Percentiles rank a stretch among this genome's conserved stretches.
Evolutionary conservation across 2,888 invertebrate species (phyloP).

Genomic region (Ischnura elegans): DNA sequence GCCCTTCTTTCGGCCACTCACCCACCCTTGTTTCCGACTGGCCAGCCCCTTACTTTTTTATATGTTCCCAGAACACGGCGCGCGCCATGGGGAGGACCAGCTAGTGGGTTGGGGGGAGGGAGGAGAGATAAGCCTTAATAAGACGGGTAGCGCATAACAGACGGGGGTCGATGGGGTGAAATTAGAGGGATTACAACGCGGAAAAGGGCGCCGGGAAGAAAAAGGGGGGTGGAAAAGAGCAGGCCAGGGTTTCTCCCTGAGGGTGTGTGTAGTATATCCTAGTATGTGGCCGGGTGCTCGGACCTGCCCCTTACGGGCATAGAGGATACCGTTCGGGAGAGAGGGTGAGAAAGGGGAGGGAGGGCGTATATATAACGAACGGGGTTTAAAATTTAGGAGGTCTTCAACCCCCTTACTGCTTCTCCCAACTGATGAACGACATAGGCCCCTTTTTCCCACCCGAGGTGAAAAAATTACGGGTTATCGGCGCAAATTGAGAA

Average conservation of each 20-base stretch:
- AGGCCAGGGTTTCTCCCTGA: background rate
- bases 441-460: background rate
- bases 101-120: too few species aligned
- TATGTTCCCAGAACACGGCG: background rate
- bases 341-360: background rate
- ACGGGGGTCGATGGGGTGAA: conserved; percentile 25
- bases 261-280: background rate
- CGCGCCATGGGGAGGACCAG: too few species aligned
- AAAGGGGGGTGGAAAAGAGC: background rate
- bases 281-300: background rate
- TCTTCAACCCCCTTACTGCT: background rate
- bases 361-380: background rate
- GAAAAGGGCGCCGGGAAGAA: background rate
- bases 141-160: conserved; percentile 24
- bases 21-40: background rate
- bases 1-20: background rate
- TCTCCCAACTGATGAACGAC: background rate
- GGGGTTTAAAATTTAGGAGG: background rate
- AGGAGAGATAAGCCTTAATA: conserved; percentile 21
- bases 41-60: background rate
- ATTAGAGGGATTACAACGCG: conserved; percentile 4
- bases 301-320: background rate
- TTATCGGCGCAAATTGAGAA: background rate
- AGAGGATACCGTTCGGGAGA: background rate
- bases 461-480: background rate